Conservation (phyloP, 1,140 invertebrate species). For the Nymphalis io region DNA sequence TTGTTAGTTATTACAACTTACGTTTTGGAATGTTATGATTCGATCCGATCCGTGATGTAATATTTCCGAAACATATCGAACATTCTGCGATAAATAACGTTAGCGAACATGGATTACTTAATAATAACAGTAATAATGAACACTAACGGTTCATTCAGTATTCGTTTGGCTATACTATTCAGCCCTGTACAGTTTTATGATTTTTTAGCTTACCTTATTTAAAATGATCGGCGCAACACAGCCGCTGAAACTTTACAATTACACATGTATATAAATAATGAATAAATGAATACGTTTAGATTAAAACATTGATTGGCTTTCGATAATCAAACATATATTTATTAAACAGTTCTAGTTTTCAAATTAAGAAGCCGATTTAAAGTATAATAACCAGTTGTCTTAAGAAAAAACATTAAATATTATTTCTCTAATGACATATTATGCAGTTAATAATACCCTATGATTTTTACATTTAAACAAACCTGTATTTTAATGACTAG, state of each 20-base stretch:
- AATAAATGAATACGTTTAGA: no score
- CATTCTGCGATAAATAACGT: no score
- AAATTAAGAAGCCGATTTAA: not conserved
- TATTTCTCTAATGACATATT: no score
- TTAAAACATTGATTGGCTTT: no score
- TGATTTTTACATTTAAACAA: not conserved
- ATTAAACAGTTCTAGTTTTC: not conserved
- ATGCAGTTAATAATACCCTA: not conserved
- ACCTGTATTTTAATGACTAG: not conserved
- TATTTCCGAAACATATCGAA: not conserved
- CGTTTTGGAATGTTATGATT: no score
- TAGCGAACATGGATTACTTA: no score
- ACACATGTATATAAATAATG: no score
- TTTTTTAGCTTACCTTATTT: not conserved
- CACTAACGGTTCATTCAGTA: not conserved
- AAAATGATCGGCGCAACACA: not conserved
- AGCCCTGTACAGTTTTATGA: slow-evolving; percentile 9
- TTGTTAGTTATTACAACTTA: no score
- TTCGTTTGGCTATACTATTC: not conserved
- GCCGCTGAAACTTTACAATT: not conserved
- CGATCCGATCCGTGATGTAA: slow-evolving; percentile 19
- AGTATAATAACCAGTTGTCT: no score
- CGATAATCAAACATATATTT: no score
- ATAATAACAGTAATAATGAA: not conserved
- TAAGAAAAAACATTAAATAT: no score